Evolutionary conservation across 2,113 vertebrate species (phyloP), one percentile per base, ranked within the genome.

Genomic region (Oostethus manadensis): DNA sequence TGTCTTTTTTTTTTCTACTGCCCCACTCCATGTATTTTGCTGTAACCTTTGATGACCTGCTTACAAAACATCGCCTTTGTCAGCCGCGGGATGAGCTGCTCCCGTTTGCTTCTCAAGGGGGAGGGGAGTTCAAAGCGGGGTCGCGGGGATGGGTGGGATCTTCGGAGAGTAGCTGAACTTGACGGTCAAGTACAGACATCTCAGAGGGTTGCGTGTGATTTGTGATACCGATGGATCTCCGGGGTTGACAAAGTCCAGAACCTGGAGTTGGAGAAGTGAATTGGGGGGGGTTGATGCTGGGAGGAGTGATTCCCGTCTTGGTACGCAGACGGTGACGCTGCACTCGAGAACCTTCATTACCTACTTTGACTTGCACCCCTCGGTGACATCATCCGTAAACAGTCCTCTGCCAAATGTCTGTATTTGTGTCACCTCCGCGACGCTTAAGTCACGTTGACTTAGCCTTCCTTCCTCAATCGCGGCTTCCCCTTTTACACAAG

Each of bases 1-100:
- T 74, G 82, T 86, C 81, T 86, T 80, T 87, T 86, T 83, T 73
- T 81, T 80, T 88, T 86, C 74, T 58, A 53, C 73, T 59, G 82
- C 79, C 80, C 75, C 63, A 17, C 45, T 86, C 74, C 62, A 56
- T 64, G 64, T 77, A 84, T 86, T 67, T 76, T 62, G 49, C 51
- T 51, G 62, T 89, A 84, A 88, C 85, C 83, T 86, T 82, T 82
- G 51, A 61, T 60, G 67, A 81, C 78, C 84, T 73, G 76, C 72
- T 84, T 82, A 79, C 71, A 78, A 71, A 83, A 80, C 64, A 56
- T 71, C 63, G 77, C 47, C 22, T 60, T 50, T 73, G 59, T 81
- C 85, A 78, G 80, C 71, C 65, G 51, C 58, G 2, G 62, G 77
- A 77, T 11, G 49, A 57, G 58, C 66, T 26, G 74, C 72, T 73